phyloP scores from a whole-genome alignment of 1,140 invertebrate species.

The Trinorchestia longiramus region DNA sequence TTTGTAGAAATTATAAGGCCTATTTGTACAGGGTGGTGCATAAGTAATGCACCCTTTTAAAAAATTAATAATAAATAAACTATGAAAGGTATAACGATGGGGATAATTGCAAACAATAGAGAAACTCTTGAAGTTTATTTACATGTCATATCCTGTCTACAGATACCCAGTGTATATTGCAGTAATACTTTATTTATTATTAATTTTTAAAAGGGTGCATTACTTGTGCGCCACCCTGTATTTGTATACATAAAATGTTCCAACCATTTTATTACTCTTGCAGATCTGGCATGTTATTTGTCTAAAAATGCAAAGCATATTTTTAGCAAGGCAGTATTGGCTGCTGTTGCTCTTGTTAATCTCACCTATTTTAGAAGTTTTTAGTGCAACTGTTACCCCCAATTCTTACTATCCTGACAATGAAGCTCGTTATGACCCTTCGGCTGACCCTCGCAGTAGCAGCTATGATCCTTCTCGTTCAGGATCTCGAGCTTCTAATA shows the following conservation, averaged over 20 bases:
- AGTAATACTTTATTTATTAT: too few species aligned
- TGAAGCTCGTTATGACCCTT: background rate
- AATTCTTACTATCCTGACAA: background rate
- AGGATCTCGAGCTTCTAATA: background rate
- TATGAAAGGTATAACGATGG: too few species aligned
- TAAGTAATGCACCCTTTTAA: too few species aligned
- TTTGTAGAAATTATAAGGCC: too few species aligned
- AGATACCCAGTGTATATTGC: too few species aligned
- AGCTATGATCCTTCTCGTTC: background rate
- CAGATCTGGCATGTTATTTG: background rate
- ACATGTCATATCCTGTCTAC: too few species aligned
- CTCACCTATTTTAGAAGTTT: background rate
- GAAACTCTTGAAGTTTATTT: too few species aligned
- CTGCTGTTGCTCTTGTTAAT: background rate
- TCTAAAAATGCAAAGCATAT: background rate
- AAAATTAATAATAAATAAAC: too few species aligned
- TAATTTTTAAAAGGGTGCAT: too few species aligned
- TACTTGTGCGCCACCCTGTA: too few species aligned
- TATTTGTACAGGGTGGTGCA: too few species aligned
- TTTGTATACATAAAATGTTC: background rate
- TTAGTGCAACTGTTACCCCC: background rate
- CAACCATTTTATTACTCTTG: background rate
- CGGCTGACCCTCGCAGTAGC: conserved; percentile 17
- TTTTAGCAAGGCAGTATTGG: background rate
- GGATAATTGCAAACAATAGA: too few species aligned